These are phyloP conservation scores for Zygaena filipendulae DNA, from an alignment of 2,888 invertebrate species.

Conservation along the genomic window DNA sequence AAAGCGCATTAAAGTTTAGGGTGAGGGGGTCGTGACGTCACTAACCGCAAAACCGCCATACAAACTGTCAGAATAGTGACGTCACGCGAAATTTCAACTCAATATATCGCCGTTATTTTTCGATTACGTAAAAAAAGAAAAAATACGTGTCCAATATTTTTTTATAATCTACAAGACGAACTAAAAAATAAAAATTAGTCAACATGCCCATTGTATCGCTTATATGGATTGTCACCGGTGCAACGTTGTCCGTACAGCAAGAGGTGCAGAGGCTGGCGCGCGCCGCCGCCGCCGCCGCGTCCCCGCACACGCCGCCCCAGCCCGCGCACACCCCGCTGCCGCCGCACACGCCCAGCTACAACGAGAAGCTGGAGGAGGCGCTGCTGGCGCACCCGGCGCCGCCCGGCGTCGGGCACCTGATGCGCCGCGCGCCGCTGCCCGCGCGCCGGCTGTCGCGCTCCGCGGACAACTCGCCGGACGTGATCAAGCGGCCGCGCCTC, in stretches of 20 bases:
- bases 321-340: conserved; percentile 49
- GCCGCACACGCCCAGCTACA: conserved; percentile 43
- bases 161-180: too few relatives aligned
- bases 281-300: conserved; percentile 66
- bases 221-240: too few relatives aligned
- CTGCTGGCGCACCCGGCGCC: conserved; percentile 41
- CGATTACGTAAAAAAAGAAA: too few relatives aligned
- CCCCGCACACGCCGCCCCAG: conserved; percentile 68
- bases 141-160: too few relatives aligned
- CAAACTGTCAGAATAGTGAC: too few relatives aligned
- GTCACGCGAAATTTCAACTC: too few relatives aligned
- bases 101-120: too few relatives aligned
- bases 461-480: conserved; percentile 73
- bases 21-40: too few relatives aligned
- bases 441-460: conserved; percentile 69
- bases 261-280: conserved; percentile 74
- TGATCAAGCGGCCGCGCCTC: conserved; percentile 69
- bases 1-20: background rate
- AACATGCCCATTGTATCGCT: too few relatives aligned
- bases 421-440: conserved; percentile 66
- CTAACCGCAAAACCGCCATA: too few relatives aligned
- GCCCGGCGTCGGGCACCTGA: conserved; percentile 71
- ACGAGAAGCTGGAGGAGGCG: conserved; percentile 56
- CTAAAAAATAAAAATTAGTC: too few relatives aligned
- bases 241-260: too few relatives aligned